Percentiles rank a stretch among this genome's conserved stretches.
Conservation (phyloP, 2,113 vertebrate species). For the Chloropsis cyanopogon region DNA sequence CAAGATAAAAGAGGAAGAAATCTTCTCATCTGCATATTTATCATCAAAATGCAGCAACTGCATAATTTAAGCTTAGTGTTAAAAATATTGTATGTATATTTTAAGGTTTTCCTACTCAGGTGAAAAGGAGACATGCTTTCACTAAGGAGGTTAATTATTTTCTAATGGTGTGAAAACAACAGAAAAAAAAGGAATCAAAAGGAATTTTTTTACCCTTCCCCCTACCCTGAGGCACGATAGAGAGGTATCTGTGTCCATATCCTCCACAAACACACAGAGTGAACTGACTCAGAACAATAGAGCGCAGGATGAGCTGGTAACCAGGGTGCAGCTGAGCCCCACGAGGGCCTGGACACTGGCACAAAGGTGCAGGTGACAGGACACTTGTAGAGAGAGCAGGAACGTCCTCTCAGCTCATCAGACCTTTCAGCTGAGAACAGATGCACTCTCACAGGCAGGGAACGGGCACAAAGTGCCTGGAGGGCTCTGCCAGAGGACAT, state of each 20-base stretch:
- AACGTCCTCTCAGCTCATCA: neutral
- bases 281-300: neutral
- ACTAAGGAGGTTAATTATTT: conserved; percentile 76
- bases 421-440: neutral
- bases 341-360: neutral
- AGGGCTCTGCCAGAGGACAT: neutral
- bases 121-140: conserved; percentile 70
- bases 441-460: neutral
- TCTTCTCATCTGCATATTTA: conserved; percentile 70
- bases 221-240: neutral
- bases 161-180: conserved; percentile 69
- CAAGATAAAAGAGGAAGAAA: conserved; percentile 53
- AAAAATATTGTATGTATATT: conserved; percentile 74
- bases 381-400: neutral
- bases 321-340: neutral
- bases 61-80: conserved; percentile 75
- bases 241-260: conserved; percentile 12
- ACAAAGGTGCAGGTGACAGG: neutral
- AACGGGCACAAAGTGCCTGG: neutral
- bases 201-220: conserved; percentile 52
- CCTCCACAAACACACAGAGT: neutral
- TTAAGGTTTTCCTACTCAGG: conserved; percentile 70
- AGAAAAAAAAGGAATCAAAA: conserved; percentile 54
- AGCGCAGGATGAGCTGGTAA: accelerated
- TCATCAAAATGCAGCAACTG: conserved; percentile 72